Base-by-base conservation (phyloP, 2,113 vertebrate species). In the Pyxicephalus adspersus region DNA sequence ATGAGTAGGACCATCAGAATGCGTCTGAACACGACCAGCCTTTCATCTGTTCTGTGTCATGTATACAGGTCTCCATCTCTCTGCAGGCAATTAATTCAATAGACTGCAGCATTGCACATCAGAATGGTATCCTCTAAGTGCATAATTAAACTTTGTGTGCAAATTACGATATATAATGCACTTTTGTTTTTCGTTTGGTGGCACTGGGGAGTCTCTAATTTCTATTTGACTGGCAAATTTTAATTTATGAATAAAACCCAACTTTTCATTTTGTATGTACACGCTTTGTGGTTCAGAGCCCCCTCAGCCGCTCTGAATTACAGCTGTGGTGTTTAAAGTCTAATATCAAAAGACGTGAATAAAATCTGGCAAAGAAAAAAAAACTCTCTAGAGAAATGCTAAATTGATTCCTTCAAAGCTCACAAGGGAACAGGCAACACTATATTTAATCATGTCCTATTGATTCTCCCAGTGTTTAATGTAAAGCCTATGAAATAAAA, bases 301-400 rank as follows among this genome's bases (percentile, higher is more conserved):
- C 57, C 31, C 29, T 25, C n/a, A 11, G 64, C 45, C 28, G 51
- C 52, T 38, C 45, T 29, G 58, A 70, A 66, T 75, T 45, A 66
- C 31, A 58, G 61, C 63, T 66, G 1, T 26, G 60, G 73, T 51
- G 68, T 73, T 81, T 31, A 75, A 66, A 66, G 80, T 66, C 72
- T 75, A 75, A 75, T 82, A 82, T 57, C 71, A 74, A 65, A 82
- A 82, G 70, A 58, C 80, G 66, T 82, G 74, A 74, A 82, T 82
- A 75, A 65, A 82, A 75, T 82, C 51, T 71, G 65, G 61, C 61
- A 82, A 82, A 82, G 22, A 71, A 63, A 82, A 64, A 63, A 82
- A 64, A n/a, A 6, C 61, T 66, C 70, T 75, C 71, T 45, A 22
- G 70, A 34, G 80, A 66, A 66, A 75, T 50, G 71, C 51, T 55